Evolutionary conservation across 30 jellyfish, hydroid and myxozoan genomes (phyloP).

Genomic region (Aurelia aurita complex sp. Pacific): DNA sequence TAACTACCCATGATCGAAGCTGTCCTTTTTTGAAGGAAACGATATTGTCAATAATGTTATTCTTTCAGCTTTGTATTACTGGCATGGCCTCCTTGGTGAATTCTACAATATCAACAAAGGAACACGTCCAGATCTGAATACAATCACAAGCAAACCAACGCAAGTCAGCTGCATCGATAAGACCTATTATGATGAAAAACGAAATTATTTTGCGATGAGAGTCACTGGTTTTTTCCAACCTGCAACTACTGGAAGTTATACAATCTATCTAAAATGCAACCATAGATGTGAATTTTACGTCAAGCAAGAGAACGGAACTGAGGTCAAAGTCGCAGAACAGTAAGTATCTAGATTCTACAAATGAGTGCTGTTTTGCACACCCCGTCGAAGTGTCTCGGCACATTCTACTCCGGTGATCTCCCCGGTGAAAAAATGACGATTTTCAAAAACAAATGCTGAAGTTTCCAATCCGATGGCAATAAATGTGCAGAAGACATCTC

Average conservation of each 20-base stretch:
- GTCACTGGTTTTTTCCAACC: conserved; percentile 33
- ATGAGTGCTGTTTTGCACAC: not conserved
- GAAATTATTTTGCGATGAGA: conserved; percentile 14
- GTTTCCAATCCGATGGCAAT: too few species aligned
- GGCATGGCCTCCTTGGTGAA: conserved; percentile 39
- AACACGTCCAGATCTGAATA: conserved; percentile 21
- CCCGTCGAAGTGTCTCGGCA: too few species aligned
- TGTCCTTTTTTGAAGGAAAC: too few species aligned
- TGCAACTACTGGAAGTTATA: not conserved
- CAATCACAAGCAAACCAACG: conserved; percentile 14
- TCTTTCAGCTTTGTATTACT: conserved; percentile 26
- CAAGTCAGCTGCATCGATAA: conserved; percentile 21
- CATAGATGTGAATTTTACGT: conserved; percentile 21
- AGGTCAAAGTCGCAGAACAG: conserved; percentile 26
- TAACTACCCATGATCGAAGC: too few species aligned
- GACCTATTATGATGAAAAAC: conserved; percentile 18
- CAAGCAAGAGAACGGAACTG: conserved; percentile 11
- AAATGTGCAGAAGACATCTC: too few species aligned
- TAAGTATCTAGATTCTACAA: not conserved
- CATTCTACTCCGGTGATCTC: too few species aligned
- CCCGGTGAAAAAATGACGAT: too few species aligned
- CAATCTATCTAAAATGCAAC: not conserved
- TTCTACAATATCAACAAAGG: conserved; percentile 22
- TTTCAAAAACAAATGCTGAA: too few species aligned
- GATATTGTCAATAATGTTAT: too few species aligned